Evolutionary conservation across 2,888 invertebrate genomes (phyloP), one percentile per base, ranked within the genome.

Genomic region (Aricia artaxerxes): DNA sequence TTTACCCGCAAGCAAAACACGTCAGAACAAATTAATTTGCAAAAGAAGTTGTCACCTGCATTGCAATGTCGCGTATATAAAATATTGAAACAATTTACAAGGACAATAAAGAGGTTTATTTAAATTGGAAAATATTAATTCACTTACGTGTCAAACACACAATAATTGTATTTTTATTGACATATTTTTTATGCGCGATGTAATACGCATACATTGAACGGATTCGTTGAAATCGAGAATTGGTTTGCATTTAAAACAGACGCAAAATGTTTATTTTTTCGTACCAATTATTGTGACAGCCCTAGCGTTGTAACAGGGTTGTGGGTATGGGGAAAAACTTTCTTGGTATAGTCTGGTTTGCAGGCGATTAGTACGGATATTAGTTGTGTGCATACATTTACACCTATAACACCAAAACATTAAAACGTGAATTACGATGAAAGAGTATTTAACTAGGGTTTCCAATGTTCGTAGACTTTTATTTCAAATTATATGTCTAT

Each of bases 171-270:
- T 61, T 75, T 61, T 75, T 61, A 73, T 75, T 78, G 76, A 78
- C 69, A 69, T 78, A 64, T 13, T 78, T 78, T 78, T 64, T 78
- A 40, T 49, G 44, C 40, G 49, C 61, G 16, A 60, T 73, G 73
- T 53, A 78, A 77, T 78, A 80, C 78, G 79, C 79, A 64, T 72
- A 72, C 79, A 80, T 76, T 79, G 77, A 79, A 79, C 80, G 78
- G 79, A 79, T 79, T 73, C 53, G 16, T 24, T 73, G 75, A 79
- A 78, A 81, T 80, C 81, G 81, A 81, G 78, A 78, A 77, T 79
- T 40, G 77, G 79, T 79, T 75, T 81, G 78, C 80, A 81, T 82
- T 81, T 81, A 80, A 81, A 82, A 81, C 80, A 83, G 80, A 81
- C 82, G 81, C 79, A 78, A 81, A 82, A 83, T 84, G 83, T 83